Evolutionary conservation across 2,113 vertebrate genomes (phyloP), one percentile per base, ranked within the genome.

Genomic region (Herpailurus yagouaroundi): DNA sequence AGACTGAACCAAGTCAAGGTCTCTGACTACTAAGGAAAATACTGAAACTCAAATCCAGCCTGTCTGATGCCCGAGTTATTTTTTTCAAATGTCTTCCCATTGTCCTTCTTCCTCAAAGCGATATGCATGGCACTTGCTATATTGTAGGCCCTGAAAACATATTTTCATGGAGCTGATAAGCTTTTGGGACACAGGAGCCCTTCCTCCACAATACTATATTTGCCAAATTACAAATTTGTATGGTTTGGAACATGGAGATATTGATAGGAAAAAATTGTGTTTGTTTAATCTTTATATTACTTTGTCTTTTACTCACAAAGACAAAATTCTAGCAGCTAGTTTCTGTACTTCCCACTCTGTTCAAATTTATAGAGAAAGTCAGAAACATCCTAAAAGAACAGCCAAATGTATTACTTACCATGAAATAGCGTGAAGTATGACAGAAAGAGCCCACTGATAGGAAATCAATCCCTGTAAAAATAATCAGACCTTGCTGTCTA

Each of bases 301-400:
- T 29, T 96, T 98, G 88, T 74, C 97, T 98, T 98, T 98, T 98
- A 97, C 89, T 97, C 86, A 71, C 85, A 97, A 98, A 98, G 98
- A 97, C 94, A 97, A 98, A 96, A 81, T 52, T 85, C 81, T 86
- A 96, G 79, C 82, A 96, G 95, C 96, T 98, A 94, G 86, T 98
- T 98, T 97, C 97, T 93, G 95, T 98, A 96, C 96, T 77, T 86
- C 95, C 94, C 95, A 98, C 97, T 98, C 97, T 98, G 85, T 97
- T 97, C 95, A 98, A 97, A 98, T 98, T 97, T 97, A 98, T 93
- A 97, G 96, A 50, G 25, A 98, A 98, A 97, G 95, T 96, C 95
- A 98, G 97, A 94, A 93, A 50, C 94, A 98, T 92, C 93, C 98
- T 98, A 97, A 98, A 98, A 98, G 95, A 97, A 91, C 1, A 81